A percentile compares a stretch with the other conserved stretches of the same genome.
Evolutionary conservation across 2,888 invertebrate genomes (phyloP).

Genomic region (Galeopsomyia nigrocyanea): DNA sequence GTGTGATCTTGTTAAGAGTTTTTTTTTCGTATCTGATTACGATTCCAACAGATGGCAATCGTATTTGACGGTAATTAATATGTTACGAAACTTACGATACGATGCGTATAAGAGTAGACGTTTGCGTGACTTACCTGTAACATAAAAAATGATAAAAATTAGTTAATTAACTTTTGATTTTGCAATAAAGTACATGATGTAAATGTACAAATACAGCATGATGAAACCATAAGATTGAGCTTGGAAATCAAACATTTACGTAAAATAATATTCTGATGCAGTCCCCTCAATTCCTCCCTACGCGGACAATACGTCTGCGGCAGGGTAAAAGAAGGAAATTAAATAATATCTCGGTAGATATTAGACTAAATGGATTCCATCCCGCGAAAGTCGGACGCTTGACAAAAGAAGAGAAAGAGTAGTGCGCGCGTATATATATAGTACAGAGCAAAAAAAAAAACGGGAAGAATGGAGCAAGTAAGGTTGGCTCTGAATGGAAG

Average conservation of each 20-base stretch:
- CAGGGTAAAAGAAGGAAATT: conserved; percentile 44
- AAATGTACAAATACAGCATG: no score
- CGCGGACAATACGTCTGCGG: conserved; percentile 23
- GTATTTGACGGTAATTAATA: no score
- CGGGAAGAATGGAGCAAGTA: conserved; percentile 25
- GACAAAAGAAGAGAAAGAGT: no score
- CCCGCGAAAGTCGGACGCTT: conserved; percentile 26
- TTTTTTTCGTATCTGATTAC: no score
- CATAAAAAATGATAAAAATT: conserved; percentile 6
- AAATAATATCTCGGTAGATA: conserved; percentile 51
- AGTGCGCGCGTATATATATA: neutral
- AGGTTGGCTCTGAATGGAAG: conserved; percentile 60
- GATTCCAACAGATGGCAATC: no score
- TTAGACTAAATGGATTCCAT: conserved; percentile 55
- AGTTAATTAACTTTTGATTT: conserved; percentile 1
- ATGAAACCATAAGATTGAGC: neutral
- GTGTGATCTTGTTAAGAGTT: neutral
- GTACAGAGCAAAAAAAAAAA: conserved; percentile 9
- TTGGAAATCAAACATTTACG: conserved; percentile 41
- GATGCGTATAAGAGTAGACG: neutral
- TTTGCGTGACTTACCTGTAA: conserved; percentile 36
- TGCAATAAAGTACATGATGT: neutral
- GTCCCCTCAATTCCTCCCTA: conserved; percentile 28
- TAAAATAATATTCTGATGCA: conserved; percentile 44
- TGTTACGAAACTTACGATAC: neutral